These are phyloP conservation scores for Stegodyphus mimosarum DNA, from an alignment of 1,140 invertebrate genomes.

Conservation along the genomic window DNA sequence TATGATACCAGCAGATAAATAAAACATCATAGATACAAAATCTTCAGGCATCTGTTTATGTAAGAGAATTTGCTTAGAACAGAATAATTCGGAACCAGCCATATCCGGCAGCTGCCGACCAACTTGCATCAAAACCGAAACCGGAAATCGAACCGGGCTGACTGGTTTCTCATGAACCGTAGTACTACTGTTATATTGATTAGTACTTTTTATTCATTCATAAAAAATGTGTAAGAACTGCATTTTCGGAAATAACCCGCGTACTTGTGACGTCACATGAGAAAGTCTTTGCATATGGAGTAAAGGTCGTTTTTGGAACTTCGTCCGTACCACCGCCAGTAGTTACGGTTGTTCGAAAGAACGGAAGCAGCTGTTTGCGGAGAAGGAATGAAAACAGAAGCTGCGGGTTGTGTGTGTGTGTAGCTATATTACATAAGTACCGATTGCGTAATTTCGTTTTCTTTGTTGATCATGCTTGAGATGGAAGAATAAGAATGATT, in stretches of 20 bases:
- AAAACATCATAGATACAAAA: too few relatives aligned
- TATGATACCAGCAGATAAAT: too few relatives aligned
- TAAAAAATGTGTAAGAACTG: neutral
- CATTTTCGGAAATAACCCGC: conserved; percentile 34
- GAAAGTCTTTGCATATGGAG: conserved; percentile 47
- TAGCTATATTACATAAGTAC: too few relatives aligned
- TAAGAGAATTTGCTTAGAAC: too few relatives aligned
- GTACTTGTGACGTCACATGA: conserved; percentile 58
- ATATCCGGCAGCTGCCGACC: conserved; percentile 50
- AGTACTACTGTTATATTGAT: conserved; percentile 13
- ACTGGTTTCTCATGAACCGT: conserved; percentile 47
- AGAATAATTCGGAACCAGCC: neutral
- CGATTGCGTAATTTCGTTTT: too few relatives aligned
- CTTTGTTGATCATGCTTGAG: too few relatives aligned
- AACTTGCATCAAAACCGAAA: conserved; percentile 40
- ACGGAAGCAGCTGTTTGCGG: conserved; percentile 53
- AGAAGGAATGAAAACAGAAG: neutral
- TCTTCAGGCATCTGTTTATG: too few relatives aligned
- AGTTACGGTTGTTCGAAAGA: neutral
- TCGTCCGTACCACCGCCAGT: neutral
- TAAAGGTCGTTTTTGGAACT: conserved; percentile 40
- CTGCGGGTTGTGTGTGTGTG: neutral
- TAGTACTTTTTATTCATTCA: neutral
- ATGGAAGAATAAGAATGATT: too few relatives aligned
- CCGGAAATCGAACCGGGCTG: conserved; percentile 48